Conservation (phyloP, 2,113 vertebrate genomes). For the Mobula hypostoma region DNA sequence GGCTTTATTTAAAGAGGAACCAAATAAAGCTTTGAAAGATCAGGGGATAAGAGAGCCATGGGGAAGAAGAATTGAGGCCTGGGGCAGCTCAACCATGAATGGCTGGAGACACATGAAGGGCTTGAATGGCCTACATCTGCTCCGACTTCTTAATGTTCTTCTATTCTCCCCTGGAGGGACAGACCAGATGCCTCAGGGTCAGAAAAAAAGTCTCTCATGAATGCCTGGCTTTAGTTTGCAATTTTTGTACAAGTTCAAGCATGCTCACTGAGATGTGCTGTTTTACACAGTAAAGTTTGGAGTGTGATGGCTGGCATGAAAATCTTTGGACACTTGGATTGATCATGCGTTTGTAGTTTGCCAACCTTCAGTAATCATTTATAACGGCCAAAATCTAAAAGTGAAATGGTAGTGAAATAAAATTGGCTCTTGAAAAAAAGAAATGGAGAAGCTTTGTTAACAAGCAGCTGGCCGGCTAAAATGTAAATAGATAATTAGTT, state of each 20-base stretch:
- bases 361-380: neutral
- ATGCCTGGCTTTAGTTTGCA: neutral
- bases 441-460: neutral
- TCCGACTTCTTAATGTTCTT: too few relatives aligned
- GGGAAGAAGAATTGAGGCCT: too few relatives aligned
- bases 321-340: neutral
- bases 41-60: too few relatives aligned
- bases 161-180: neutral
- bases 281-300: neutral
- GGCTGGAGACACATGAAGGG: too few relatives aligned
- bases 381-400: neutral
- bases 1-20: too few relatives aligned
- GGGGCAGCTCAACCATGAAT: too few relatives aligned
- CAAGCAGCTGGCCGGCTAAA: too few relatives aligned
- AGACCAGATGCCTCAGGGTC: neutral
- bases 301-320: neutral
- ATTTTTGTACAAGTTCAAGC: neutral
- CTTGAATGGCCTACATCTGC: too few relatives aligned
- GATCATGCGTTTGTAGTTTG: neutral
- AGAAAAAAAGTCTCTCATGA: neutral
- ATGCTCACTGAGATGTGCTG: neutral
- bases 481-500: neutral
- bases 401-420: neutral
- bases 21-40: too few relatives aligned
- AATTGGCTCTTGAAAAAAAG: neutral